These are phyloP conservation scores for Gadus macrocephalus DNA, from an alignment of 2,113 vertebrate species.

Conservation along the genomic window DNA sequence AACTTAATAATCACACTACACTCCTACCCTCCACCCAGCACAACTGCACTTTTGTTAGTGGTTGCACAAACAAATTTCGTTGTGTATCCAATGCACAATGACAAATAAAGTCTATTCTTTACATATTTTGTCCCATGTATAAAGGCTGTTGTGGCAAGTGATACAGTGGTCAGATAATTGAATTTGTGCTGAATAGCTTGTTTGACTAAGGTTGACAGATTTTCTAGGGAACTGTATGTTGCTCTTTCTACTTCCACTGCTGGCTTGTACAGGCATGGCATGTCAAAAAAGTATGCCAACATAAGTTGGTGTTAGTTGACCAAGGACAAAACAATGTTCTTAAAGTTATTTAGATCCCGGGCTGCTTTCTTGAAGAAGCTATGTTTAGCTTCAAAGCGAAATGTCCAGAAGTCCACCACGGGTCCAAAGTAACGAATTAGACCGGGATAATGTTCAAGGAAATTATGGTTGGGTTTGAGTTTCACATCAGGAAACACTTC, in stretches of 20 bases:
- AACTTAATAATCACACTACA: no score
- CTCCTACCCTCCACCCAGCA: no score
- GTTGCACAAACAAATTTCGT: no score
- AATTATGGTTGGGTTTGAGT: slow-evolving; percentile 5
- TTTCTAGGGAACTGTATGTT: slow-evolving; percentile 4
- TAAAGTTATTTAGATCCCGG: slow-evolving; percentile 12
- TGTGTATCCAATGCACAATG: no score
- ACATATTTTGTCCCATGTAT: slow-evolving; percentile 17
- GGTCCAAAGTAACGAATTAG: no score
- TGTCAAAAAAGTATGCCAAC: slow-evolving; percentile 14
- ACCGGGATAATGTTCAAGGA: no score
- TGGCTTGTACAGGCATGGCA: slow-evolving; percentile 11
- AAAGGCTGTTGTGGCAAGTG: slow-evolving; percentile 5
- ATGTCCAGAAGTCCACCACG: no score
- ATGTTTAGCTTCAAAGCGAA: slow-evolving; percentile 23
- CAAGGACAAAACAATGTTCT: slow-evolving; percentile 13
- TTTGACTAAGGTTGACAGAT: slow-evolving; percentile 1
- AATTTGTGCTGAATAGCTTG: slow-evolving; percentile 17
- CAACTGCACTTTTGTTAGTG: no score
- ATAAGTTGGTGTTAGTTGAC: slow-evolving; percentile 12
- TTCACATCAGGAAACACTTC: slow-evolving; percentile 1
- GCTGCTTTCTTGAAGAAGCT: slow-evolving; percentile 19
- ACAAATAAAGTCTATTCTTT: no score
- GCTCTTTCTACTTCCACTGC: slow-evolving; percentile 9
- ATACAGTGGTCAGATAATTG: not conserved